phyloP scores from a whole-genome alignment of 2,113 vertebrate genomes.

The Grantiella picta region DNA sequence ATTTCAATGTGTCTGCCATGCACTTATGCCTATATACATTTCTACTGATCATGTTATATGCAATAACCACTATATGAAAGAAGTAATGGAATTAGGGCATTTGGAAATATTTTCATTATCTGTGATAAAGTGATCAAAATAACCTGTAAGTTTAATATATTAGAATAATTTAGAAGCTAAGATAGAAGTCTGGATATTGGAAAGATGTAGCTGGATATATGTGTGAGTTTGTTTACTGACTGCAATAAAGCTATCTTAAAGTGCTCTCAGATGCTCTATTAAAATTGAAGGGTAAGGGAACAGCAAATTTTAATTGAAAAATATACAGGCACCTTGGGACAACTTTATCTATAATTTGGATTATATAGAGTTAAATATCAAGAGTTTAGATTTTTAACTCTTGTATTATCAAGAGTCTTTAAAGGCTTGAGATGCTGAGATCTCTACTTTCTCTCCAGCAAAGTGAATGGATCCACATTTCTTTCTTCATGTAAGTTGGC shows the following conservation, averaged over 20 bases:
- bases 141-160: neutral
- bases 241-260: neutral
- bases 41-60: neutral
- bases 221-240: neutral
- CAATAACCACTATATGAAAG: neutral
- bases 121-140: neutral
- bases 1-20: neutral
- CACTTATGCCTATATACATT: neutral
- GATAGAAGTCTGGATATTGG: neutral
- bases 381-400: neutral
- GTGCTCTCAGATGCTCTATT: neutral
- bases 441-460: neutral
- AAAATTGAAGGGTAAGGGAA: neutral
- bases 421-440: neutral
- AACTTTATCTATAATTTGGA: neutral
- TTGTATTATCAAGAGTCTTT: neutral
- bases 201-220: neutral
- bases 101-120: neutral
- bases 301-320: neutral
- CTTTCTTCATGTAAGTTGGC: neutral
- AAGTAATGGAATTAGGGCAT: neutral
- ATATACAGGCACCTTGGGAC: neutral
- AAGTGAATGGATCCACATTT: neutral
- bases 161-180: neutral
- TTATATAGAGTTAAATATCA: neutral